Percentiles rank a stretch among this genome's conserved stretches.
These are phyloP conservation scores for Bruchidius siliquastri DNA, from an alignment of 2,888 invertebrate genomes.

Conservation along the genomic window DNA sequence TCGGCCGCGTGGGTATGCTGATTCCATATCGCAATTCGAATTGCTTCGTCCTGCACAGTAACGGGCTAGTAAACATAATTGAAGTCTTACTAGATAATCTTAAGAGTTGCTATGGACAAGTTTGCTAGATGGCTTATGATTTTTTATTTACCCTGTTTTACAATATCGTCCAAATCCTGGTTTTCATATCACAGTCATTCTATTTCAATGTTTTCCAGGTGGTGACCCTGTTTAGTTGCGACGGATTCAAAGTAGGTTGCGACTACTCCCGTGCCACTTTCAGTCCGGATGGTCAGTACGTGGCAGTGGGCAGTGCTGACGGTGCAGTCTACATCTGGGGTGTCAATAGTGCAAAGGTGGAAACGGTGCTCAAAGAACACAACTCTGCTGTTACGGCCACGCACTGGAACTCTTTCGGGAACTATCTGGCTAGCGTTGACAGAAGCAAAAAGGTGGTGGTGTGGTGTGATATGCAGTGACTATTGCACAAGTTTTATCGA, in stretches of 20 bases:
- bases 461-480: conserved; percentile 51
- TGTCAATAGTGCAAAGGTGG: conserved; percentile 67
- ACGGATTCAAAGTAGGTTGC: conserved; percentile 91
- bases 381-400: conserved; percentile 81
- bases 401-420: conserved; percentile 82
- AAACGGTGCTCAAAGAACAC: conserved; percentile 76
- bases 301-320: conserved; percentile 88
- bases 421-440: conserved; percentile 77
- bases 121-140: no score
- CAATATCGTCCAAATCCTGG: no score
- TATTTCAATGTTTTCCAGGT: no score
- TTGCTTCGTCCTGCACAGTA: no score
- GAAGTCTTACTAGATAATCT: no score
- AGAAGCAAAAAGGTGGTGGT: conserved; percentile 74
- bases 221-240: conserved; percentile 82
- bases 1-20: no score
- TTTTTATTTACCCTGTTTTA: no score
- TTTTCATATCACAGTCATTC: no score
- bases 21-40: no score
- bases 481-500: neutral
- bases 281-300: conserved; percentile 84
- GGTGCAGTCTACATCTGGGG: conserved; percentile 93
- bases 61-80: no score
- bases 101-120: no score
- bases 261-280: conserved; percentile 92